Evolutionary conservation across 2,888 invertebrate species (phyloP), one percentile per base, ranked within the genome.

Genomic region (Drosophila prolongata): DNA sequence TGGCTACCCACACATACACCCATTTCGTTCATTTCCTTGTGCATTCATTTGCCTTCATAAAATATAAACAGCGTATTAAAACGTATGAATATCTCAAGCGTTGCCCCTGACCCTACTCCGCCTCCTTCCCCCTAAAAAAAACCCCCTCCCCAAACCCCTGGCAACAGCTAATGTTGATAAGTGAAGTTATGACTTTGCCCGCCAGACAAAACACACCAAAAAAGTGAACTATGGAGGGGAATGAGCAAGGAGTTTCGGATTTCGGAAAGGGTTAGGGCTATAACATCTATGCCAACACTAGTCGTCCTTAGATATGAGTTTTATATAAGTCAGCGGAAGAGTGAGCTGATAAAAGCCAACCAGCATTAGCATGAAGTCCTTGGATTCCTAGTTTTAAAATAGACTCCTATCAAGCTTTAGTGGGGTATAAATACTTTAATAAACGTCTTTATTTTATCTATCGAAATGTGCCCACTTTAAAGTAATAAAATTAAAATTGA

Each of bases 1-100:
- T 79, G 71, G 73, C 50, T 55, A 65, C 56, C 64, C 56, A 19
- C 65, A 44, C 10, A 27, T 43, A 47, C 9, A 14, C 27, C 14
- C 27, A 47, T 24, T 56, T 43, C 58, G 30, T 61, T 88, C 89
- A 83, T 89, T 89, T 87, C 81, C 87, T 87, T 83, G 89, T 81
- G 85, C 85, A 87, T 85, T 87, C 85, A 89, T 89, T 84, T 88
- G 84, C 87, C 86, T 86, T 84, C 81, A 89, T 84, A 89, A 89
- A 90, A 90, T 90, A 90, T 90, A 89, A 88, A 90, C 90, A 90
- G 83, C 57, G 62, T 62, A 64, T 62, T 89, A 90, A 90, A 89
- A 89, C 90, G 89, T 90, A 89, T 87, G 90, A 89, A 90, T 86
- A 87, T 87, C 86, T 85, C 80, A 87, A 83, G 77, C 76, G 66